Conservation (phyloP, 1,140 invertebrate genomes). For the Pseudachorutes palmiensis region DNA sequence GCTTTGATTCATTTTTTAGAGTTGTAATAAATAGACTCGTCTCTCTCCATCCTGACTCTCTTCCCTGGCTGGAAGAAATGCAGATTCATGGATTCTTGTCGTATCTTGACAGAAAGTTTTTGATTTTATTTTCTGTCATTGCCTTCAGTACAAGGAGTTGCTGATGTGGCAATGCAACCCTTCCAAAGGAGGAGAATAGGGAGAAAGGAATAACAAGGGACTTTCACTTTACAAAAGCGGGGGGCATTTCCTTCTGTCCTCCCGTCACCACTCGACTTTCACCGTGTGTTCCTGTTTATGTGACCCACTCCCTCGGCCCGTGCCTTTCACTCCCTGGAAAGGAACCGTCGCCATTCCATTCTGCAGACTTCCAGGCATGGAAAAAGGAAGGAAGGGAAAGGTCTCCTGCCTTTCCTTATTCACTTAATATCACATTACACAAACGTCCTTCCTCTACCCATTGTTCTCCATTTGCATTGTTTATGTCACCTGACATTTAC, state of each 20-base stretch:
- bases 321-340: neutral
- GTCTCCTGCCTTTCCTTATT: too few species aligned
- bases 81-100: neutral
- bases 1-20: slow-evolving; percentile 12
- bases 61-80: neutral
- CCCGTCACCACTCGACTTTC: neutral
- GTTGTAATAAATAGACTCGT: slow-evolving; percentile 6
- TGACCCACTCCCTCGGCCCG: neutral
- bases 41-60: too few species aligned
- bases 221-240: neutral
- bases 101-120: slow-evolving; percentile 2
- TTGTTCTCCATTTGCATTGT: neutral
- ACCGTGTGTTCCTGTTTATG: neutral
- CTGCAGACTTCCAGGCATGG: too few species aligned
- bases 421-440: neutral
- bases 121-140: slow-evolving; percentile 7
- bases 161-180: neutral
- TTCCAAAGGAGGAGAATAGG: neutral
- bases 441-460: neutral
- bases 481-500: neutral
- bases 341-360: too few species aligned
- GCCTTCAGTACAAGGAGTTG: too few species aligned
- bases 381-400: too few species aligned
- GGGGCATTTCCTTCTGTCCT: neutral
- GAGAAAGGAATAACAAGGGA: neutral